Percentiles rank a stretch among this genome's conserved stretches.
phyloP scores from a whole-genome alignment of 2,888 invertebrate genomes.

The Anthophora plumipes region DNA sequence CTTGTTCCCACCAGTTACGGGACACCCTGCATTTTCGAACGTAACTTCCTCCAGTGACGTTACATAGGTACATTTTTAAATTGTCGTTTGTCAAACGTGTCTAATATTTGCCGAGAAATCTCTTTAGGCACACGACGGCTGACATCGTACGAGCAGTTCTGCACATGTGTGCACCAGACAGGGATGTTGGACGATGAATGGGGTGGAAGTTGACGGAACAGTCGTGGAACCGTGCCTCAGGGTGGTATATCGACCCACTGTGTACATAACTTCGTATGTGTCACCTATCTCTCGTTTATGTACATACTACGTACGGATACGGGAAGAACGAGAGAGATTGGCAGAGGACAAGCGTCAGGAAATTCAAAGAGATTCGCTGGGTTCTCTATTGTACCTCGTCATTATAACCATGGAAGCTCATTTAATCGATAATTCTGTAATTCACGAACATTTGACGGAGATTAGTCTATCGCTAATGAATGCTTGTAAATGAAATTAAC shows the following conservation, averaged over 20 bases:
- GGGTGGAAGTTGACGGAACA: constrained; percentile 69
- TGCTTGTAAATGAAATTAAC: not conserved
- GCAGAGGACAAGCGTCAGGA: constrained; percentile 23
- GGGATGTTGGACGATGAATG: constrained; percentile 51
- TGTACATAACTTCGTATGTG: constrained; percentile 53
- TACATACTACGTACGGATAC: constrained; percentile 33
- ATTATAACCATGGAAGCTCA: constrained; percentile 23
- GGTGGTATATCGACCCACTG: constrained; percentile 73
- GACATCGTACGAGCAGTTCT: constrained; percentile 27
- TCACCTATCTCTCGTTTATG: constrained; percentile 31
- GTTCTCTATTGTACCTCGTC: constrained; percentile 17
- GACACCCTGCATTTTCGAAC: no score
- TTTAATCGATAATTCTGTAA: constrained; percentile 23
- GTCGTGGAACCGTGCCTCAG: constrained; percentile 68
- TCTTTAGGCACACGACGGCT: constrained; percentile 6
- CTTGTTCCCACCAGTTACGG: no score
- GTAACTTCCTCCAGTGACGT: not conserved
- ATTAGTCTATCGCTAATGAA: constrained; percentile 16
- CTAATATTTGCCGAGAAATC: constrained; percentile 31
- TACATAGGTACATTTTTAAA: not conserved
- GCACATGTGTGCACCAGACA: constrained; percentile 34
- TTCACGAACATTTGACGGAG: constrained; percentile 2
- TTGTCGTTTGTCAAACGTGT: constrained; percentile 17
- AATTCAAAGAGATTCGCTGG: constrained; percentile 31
- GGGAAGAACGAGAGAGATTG: constrained; percentile 36